These are phyloP conservation scores for Sebastes reedi DNA, from an alignment of 2,797 vertebrate genomes.

Conservation along the genomic window DNA sequence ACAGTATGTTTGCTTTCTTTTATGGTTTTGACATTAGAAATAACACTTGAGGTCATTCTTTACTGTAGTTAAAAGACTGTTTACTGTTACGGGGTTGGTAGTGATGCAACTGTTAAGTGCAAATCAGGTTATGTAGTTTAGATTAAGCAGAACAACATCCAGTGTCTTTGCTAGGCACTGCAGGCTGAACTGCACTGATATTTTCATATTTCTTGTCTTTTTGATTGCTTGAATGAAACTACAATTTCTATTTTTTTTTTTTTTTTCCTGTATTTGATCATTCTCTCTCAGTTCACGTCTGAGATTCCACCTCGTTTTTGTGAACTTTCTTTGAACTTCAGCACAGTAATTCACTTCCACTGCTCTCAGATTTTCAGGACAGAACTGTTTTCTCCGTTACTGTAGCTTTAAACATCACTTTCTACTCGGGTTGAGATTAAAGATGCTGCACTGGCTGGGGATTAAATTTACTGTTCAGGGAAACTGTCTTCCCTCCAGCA, in stretches of 20 bases:
- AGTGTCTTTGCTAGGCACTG: not conserved
- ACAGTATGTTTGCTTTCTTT: not conserved
- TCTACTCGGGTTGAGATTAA: constrained; percentile 16
- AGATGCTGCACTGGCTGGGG: not conserved
- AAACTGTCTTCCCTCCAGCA: not conserved
- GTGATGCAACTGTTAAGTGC: not conserved
- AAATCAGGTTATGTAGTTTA: not conserved
- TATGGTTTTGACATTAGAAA: not conserved
- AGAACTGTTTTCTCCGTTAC: constrained; percentile 14
- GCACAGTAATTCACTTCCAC: not conserved
- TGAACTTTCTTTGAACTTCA: constrained; percentile 10
- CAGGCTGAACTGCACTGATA: not conserved
- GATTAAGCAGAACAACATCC: not conserved
- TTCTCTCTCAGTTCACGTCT: not conserved
- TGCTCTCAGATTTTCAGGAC: constrained; percentile 6
- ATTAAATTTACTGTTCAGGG: constrained; percentile 12
- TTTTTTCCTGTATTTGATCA: not conserved
- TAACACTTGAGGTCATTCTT: not conserved
- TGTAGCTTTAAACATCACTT: constrained; percentile 2
- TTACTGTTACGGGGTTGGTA: not conserved
- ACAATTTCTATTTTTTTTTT: not conserved
- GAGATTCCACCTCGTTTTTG: not conserved
- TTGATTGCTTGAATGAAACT: not conserved
- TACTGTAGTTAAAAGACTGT: not conserved
- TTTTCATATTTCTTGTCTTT: not conserved